phyloP scores from a whole-genome alignment of 1,140 invertebrate genomes.

The Caenorhabditis briggsae region DNA sequence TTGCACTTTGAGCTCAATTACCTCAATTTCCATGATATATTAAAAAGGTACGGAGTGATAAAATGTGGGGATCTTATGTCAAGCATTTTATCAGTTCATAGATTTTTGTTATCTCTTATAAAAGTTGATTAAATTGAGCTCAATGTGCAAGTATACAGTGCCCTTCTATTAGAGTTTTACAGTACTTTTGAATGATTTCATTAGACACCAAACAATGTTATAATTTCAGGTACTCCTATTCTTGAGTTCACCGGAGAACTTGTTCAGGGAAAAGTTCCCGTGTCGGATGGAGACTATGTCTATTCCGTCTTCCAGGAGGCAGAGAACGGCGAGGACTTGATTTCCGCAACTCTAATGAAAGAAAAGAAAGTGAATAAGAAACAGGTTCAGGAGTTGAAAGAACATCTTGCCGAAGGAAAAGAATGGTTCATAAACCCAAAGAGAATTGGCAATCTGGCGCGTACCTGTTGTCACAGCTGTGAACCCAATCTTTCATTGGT shows the following conservation, averaged over 20 bases:
- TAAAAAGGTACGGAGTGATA: too few relatives aligned
- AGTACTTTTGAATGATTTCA: too few relatives aligned
- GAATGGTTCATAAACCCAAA: not conserved
- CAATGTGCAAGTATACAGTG: too few relatives aligned
- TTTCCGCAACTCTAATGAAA: not conserved
- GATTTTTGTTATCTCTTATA: too few relatives aligned
- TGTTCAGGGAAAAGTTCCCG: not conserved
- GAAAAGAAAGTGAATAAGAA: not conserved
- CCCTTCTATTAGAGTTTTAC: too few relatives aligned
- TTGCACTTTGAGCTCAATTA: too few relatives aligned
- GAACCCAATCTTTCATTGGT: not conserved
- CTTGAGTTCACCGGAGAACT: constrained; percentile 20
- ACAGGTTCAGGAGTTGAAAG: not conserved
- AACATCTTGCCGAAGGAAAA: not conserved
- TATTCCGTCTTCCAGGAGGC: not conserved
- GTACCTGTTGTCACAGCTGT: constrained; percentile 18
- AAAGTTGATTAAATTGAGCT: too few relatives aligned
- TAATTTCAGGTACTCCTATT: not conserved
- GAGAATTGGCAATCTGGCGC: not conserved
- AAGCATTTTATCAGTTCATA: too few relatives aligned
- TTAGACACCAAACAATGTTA: too few relatives aligned
- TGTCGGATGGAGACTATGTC: not conserved
- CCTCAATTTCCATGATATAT: too few relatives aligned
- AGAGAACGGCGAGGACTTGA: not conserved
- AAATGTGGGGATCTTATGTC: too few relatives aligned